Conservation (phyloP, 2,888 invertebrate genomes). For the Drosophila multiciliata region DNA sequence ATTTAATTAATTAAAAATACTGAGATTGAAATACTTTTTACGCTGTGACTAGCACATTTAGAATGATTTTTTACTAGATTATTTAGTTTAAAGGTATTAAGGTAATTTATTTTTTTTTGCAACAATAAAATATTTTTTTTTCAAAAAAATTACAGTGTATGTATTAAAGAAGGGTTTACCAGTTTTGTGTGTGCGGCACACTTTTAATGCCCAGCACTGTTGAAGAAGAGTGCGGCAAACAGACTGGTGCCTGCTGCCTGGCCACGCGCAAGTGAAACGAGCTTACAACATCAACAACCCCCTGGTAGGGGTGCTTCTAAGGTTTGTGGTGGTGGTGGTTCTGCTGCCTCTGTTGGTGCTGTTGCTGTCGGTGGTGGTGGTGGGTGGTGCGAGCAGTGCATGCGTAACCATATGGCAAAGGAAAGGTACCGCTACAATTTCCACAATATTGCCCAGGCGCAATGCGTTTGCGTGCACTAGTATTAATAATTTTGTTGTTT, state of each 20-base stretch:
- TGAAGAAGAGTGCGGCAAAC: background rate
- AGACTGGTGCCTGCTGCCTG: constrained; percentile 20
- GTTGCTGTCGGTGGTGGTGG: constrained; percentile 25
- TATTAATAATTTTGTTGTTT: constrained; percentile 23
- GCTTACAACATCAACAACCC: constrained; percentile 52
- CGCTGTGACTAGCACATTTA: background rate
- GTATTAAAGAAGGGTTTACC: background rate
- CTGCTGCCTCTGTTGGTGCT: constrained; percentile 9
- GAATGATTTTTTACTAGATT: background rate
- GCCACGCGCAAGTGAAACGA: constrained; percentile 71
- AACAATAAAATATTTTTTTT: background rate
- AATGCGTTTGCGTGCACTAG: constrained; percentile 59
- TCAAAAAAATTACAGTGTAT: background rate
- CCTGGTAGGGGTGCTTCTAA: constrained; percentile 22
- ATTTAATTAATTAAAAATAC: background rate
- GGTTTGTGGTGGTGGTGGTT: constrained; percentile 27
- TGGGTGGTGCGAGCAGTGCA: constrained; percentile 68
- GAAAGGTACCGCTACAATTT: constrained; percentile 8
- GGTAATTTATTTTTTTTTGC: background rate
- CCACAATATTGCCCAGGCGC: constrained; percentile 39
- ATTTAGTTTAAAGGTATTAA: background rate
- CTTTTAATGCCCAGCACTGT: constrained; percentile 45
- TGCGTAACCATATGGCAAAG: constrained; percentile 63
- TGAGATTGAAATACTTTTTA: background rate
- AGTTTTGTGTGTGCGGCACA: background rate